Conservation (phyloP, 2,113 vertebrate genomes). For the Corydoras maculifer region DNA sequence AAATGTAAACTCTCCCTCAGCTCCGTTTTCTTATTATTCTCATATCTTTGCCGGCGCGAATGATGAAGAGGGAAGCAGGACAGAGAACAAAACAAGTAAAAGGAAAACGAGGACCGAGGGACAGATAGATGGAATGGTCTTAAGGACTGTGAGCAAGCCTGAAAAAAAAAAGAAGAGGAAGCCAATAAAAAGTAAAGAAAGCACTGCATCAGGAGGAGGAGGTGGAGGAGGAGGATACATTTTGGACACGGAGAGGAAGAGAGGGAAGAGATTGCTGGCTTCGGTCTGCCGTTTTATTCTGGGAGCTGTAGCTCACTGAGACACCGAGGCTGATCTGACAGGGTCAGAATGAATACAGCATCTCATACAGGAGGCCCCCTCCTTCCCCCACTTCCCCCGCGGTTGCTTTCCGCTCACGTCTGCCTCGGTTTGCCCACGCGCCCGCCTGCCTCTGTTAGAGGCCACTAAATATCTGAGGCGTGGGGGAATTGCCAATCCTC, state of each 20-base stretch:
- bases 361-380: constrained; percentile 11
- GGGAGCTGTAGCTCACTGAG: constrained; percentile 20
- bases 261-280: constrained; percentile 4
- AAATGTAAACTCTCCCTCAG: no score
- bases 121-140: background rate
- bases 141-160: background rate
- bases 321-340: constrained; percentile 38
- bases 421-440: constrained; percentile 33
- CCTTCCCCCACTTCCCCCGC: background rate
- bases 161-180: no score
- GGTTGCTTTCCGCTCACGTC: constrained; percentile 40
- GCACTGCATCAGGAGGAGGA: background rate
- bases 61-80: no score
- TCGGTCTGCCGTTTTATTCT: constrained; percentile 34
- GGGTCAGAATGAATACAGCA: constrained; percentile 28
- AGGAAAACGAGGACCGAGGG: background rate
- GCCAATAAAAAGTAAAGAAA: background rate
- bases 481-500: constrained; percentile 44
- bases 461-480: constrained; percentile 43
- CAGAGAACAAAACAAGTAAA: background rate
- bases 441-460: constrained; percentile 34
- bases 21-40: no score
- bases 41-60: no score
- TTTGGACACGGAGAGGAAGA: background rate
- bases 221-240: constrained; percentile 1